Base-by-base conservation (phyloP, 2,797 vertebrate species). In the Chaetophractus vellerosus region DNA sequence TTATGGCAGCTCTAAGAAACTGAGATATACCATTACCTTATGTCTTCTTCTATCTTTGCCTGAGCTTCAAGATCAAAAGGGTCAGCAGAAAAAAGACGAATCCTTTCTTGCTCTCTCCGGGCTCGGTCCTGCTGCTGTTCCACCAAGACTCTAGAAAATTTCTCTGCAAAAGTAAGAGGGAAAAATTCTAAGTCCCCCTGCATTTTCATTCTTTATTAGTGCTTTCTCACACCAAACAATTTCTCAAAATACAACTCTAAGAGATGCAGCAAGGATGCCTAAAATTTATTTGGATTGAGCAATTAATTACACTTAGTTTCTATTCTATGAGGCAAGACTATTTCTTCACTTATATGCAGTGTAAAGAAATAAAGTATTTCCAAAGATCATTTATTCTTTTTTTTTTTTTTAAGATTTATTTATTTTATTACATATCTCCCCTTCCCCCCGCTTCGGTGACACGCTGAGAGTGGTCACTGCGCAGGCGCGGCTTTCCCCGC, bases 11-110 rank as follows among this genome's bases (percentile, higher is more conserved):
- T 19, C 19, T 19, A 21, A 2, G 19, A 55, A 55, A 21, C 55
- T 55, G 19, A 55, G 5, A 55, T 6, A 55, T 6, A 6, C 94
- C 50, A 52, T 84, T 97, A 99, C 99, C 99, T 99, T 97, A 99
- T 99, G 93, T 99, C 99, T 98, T 99, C 99, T 97, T 99, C 99
- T 96, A 99, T 99, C 98, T 99, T 99, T 94, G 99, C 99, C 98
- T 99, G 99, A 41, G 99, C 99, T 64, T 99, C 99, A 4, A 99
- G 98, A 98, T 99, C 99, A 98, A 99, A 99, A 14, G 99, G 99
- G 96, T 99, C 99, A 9, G 99, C 99, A 0, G 99, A 99, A 84
- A 99, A 99, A 85, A 99, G 99, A 96, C 99, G 98, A 97, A 99
- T 99, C 98, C 99, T 98, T 98, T 99, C 99, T 97, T 99, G 99